Evolutionary conservation across 2,888 invertebrate genomes (phyloP).

Genomic region (Mongoloraphidia duomilia): DNA sequence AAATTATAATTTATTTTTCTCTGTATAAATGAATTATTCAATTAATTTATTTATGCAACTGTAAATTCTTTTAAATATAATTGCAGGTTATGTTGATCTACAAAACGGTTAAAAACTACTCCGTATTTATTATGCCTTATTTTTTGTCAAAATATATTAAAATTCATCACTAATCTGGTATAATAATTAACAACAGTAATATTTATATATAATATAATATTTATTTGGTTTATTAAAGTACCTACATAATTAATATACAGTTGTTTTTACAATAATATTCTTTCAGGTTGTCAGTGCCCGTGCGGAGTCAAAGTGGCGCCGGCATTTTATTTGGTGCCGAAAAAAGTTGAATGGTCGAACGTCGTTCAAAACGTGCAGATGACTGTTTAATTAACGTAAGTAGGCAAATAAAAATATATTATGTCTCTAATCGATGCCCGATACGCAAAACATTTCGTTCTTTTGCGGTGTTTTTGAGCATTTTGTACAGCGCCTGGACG

Average conservation of each 20-base stretch:
- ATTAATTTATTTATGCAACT: too few species aligned
- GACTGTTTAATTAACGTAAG: constrained; percentile 39
- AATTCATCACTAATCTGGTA: not conserved
- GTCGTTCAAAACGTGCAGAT: constrained; percentile 77
- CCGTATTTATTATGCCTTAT: too few species aligned
- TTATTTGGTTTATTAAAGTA: not conserved
- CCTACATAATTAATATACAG: not conserved
- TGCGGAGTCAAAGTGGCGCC: constrained; percentile 83
- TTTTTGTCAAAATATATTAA: not conserved
- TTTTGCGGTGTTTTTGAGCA: too few species aligned
- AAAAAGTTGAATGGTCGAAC: constrained; percentile 81
- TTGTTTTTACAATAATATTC: not conserved
- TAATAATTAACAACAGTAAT: not conserved
- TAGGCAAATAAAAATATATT: too few species aligned
- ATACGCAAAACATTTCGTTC: too few species aligned
- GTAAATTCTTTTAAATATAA: too few species aligned
- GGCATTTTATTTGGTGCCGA: constrained; percentile 81
- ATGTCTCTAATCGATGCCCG: too few species aligned
- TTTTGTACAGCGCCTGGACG: too few species aligned
- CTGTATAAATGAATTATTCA: too few species aligned
- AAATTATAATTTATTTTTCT: too few species aligned
- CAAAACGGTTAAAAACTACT: too few species aligned
- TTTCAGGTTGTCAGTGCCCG: constrained; percentile 69
- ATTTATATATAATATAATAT: not conserved
- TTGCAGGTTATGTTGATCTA: too few species aligned